phyloP scores from a whole-genome alignment of 2,797 vertebrate genomes.

The Rhabdophis nuchalis region DNA sequence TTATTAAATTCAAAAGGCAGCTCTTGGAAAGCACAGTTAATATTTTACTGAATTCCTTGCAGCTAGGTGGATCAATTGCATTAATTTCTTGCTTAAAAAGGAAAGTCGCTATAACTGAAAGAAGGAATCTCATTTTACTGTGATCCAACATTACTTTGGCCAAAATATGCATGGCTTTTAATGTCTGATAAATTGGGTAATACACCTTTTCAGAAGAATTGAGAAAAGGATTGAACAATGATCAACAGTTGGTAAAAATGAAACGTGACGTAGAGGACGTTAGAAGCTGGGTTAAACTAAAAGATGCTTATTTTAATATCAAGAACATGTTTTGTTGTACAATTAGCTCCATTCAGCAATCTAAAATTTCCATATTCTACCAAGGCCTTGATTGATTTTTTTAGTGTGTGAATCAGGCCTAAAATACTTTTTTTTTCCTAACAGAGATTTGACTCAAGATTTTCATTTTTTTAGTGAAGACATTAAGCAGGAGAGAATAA shows the following conservation, averaged over 20 bases:
- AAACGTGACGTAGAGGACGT: background rate
- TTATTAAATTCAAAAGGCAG: background rate
- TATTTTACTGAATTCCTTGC: background rate
- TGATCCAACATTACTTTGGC: background rate
- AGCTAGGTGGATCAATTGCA: background rate
- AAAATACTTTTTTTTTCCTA: background rate
- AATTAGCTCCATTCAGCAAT: background rate
- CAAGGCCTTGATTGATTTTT: background rate
- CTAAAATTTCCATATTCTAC: background rate
- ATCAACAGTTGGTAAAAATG: background rate
- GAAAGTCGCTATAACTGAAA: background rate
- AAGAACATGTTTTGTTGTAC: background rate
- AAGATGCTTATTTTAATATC: background rate
- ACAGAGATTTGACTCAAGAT: background rate
- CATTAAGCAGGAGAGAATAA: background rate
- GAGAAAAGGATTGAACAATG: background rate
- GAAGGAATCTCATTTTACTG: background rate
- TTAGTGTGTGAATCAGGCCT: background rate
- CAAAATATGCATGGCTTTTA: background rate
- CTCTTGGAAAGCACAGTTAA: background rate
- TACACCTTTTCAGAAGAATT: background rate
- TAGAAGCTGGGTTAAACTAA: background rate
- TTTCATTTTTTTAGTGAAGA: slow-evolving; percentile 11
- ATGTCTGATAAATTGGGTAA: background rate
- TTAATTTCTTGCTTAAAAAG: background rate